phyloP scores from a whole-genome alignment of 1,140 invertebrate species.

The Heterodera schachtii region DNA sequence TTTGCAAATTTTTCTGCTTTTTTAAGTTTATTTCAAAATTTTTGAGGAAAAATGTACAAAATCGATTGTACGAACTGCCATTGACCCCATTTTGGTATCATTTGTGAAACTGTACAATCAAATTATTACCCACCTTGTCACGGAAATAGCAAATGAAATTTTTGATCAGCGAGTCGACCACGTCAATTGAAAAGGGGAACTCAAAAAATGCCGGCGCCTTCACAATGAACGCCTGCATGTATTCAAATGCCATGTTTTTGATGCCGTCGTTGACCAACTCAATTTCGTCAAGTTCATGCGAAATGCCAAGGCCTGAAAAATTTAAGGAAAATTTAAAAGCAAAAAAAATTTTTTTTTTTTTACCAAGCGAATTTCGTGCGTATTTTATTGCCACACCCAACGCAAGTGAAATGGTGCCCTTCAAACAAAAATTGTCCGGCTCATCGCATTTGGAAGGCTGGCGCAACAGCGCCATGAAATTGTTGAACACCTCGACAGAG shows the following conservation, averaged over 20 bases:
- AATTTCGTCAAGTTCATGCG: constrained; percentile 30
- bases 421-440: constrained; percentile 23
- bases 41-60: too few relatives aligned
- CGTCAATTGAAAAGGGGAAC: constrained; percentile 28
- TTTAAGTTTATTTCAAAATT: too few relatives aligned
- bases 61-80: too few relatives aligned
- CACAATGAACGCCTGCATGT: constrained; percentile 28
- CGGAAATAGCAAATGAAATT: constrained; percentile 39
- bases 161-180: constrained; percentile 31
- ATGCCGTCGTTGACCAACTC: constrained; percentile 32
- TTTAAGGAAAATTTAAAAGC: too few relatives aligned
- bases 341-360: background rate
- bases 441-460: background rate
- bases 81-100: too few relatives aligned
- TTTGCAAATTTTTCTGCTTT: too few relatives aligned
- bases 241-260: constrained; percentile 30
- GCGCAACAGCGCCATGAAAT: constrained; percentile 3
- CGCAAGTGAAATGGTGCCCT: constrained; percentile 22
- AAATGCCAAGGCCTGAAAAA: constrained; percentile 24
- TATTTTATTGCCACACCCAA: constrained; percentile 35
- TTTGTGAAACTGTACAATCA: too few relatives aligned
- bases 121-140: constrained; percentile 16
- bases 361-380: constrained; percentile 30
- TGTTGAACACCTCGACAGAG: constrained; percentile 29
- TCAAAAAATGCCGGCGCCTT: constrained; percentile 20